Percentiles rank a stretch among this genome's conserved stretches.
These are phyloP conservation scores for Hippoglossus stenolepis DNA, from an alignment of 2,113 vertebrate genomes.

Conservation along the genomic window DNA sequence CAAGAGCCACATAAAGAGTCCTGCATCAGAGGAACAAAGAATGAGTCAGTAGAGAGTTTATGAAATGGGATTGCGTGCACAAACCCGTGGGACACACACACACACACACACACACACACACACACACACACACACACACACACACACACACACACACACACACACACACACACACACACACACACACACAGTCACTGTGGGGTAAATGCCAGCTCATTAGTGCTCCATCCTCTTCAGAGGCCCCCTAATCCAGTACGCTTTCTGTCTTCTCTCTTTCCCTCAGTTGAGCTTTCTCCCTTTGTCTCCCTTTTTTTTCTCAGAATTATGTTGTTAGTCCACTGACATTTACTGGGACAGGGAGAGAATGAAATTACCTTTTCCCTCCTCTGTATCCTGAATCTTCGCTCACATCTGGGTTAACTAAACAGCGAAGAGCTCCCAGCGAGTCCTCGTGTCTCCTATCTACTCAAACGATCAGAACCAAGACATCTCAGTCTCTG, in stretches of 20 bases:
- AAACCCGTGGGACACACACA: conserved; percentile 6
- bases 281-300: conserved; percentile 27
- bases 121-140: conserved; percentile 3
- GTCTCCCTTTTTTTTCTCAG: conserved; percentile 1
- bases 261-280: conserved; percentile 54
- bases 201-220: conserved; percentile 80
- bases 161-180: conserved; percentile 25
- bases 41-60: conserved; percentile 42
- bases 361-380: conserved; percentile 7
- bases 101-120: too few species aligned
- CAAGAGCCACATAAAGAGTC: conserved; percentile 5
- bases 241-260: conserved; percentile 72
- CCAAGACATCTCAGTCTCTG: neutral
- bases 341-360: conserved; percentile 4
- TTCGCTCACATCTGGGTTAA: conserved; percentile 32
- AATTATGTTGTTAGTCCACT: conserved; percentile 30
- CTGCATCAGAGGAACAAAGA: conserved; percentile 29
- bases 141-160: too few species aligned
- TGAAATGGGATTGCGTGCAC: conserved; percentile 52
- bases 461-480: conserved; percentile 7
- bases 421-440: conserved; percentile 6
- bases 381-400: neutral
- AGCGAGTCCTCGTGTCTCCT: neutral
- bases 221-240: conserved; percentile 62
- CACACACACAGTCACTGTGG: conserved; percentile 50